phyloP scores from a whole-genome alignment of 2,113 vertebrate species.

The Nannospalax galili region DNA sequence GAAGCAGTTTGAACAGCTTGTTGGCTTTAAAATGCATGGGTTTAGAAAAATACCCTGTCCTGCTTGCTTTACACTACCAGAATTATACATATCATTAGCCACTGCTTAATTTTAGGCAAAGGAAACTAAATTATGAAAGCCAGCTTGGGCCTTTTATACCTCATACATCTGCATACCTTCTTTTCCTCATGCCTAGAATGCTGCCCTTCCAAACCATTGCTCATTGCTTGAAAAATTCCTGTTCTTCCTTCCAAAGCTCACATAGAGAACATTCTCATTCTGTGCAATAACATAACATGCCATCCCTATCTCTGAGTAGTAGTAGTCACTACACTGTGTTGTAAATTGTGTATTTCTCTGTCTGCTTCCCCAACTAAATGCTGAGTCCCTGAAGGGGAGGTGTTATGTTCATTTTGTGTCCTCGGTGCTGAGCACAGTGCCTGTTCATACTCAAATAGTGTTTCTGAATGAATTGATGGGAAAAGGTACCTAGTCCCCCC shows the following conservation, averaged over 20 bases:
- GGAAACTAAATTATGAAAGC: conserved; percentile 37
- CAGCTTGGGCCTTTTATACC: not conserved
- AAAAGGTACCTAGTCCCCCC: not conserved
- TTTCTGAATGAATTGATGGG: not conserved
- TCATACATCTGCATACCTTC: conserved; percentile 27
- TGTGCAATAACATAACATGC: conserved; percentile 44
- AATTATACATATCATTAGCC: not conserved
- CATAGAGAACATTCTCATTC: conserved; percentile 11
- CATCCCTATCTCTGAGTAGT: not conserved
- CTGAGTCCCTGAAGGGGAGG: not conserved
- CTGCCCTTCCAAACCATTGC: not conserved
- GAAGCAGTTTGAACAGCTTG: not conserved
- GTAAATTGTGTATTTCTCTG: conserved; percentile 54
- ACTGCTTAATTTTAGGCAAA: not conserved
- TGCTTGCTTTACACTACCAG: not conserved
- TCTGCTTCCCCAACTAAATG: not conserved
- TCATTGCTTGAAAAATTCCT: conserved; percentile 41
- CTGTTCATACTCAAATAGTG: conserved; percentile 20
- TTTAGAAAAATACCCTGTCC: conserved; percentile 15
- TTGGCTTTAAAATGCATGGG: conserved; percentile 11
- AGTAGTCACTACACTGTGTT: not conserved
- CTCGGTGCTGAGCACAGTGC: conserved; percentile 17
- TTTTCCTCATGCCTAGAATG: conserved; percentile 16
- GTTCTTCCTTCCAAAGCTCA: conserved; percentile 29
- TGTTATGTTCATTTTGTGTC: not conserved